These are phyloP conservation scores for Paragorgia papillata DNA, from an alignment of 92 coral and sea anemone species.

Conservation along the genomic window DNA sequence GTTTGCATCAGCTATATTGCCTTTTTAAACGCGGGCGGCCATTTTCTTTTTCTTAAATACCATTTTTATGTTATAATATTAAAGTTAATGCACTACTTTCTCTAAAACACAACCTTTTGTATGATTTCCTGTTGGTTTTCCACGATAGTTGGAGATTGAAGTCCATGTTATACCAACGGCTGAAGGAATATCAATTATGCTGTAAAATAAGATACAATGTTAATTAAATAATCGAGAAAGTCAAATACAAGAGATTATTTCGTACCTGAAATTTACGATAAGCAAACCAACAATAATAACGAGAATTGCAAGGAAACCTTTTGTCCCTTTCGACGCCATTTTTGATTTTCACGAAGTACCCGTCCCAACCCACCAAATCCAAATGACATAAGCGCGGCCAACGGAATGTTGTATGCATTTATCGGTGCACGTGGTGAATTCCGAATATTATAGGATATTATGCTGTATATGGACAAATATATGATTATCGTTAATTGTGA, in stretches of 20 bases:
- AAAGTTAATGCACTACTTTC: neutral
- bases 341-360: neutral
- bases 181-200: neutral
- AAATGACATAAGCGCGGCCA: too few relatives aligned
- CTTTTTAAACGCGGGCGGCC: too few relatives aligned
- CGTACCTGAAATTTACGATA: constrained; percentile 27
- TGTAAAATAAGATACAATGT: neutral
- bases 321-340: constrained; percentile 40
- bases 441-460: too few relatives aligned
- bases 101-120: constrained; percentile 16
- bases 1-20: too few relatives aligned
- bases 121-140: constrained; percentile 15
- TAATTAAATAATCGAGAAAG: neutral
- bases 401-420: too few relatives aligned
- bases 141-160: neutral
- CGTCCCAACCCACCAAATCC: neutral
- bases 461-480: too few relatives aligned
- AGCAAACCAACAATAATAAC: constrained; percentile 22
- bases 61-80: neutral
- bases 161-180: neutral
- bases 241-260: neutral
- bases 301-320: constrained; percentile 20
- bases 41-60: neutral
- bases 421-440: too few relatives aligned
- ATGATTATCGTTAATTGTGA: too few relatives aligned